Percentiles rank a stretch among this genome's conserved stretches.
Evolutionary conservation across 2,113 vertebrate genomes (phyloP).

Genomic region (Takifugu bimaculatus): DNA sequence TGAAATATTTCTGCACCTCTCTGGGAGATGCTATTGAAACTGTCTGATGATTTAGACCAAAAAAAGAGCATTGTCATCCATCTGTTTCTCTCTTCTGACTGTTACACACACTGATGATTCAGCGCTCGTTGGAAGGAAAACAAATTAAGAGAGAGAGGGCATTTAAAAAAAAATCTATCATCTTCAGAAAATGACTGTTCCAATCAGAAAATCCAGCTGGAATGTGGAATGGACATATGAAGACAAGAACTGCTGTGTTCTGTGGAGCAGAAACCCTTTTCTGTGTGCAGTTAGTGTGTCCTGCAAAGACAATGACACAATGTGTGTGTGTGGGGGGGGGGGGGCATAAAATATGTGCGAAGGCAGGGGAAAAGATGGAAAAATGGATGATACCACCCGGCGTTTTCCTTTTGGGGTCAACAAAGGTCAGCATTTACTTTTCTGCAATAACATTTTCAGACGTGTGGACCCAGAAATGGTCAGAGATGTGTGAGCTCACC

Average conservation of each 20-base stretch:
- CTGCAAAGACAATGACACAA: constrained; percentile 35
- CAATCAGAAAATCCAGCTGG: background rate
- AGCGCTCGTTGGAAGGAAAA: no score
- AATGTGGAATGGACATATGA: constrained; percentile 10
- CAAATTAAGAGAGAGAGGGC: constrained; percentile 4
- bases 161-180: background rate
- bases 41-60: background rate
- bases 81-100: constrained; percentile 38
- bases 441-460: background rate
- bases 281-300: constrained; percentile 6
- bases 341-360: constrained; percentile 43
- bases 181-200: background rate
- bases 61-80: constrained; percentile 37
- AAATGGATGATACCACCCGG: background rate
- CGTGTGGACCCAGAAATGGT: background rate
- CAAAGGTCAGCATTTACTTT: background rate
- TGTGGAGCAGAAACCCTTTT: constrained; percentile 19
- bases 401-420: no score
- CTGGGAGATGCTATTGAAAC: no score
- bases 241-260: constrained; percentile 41
- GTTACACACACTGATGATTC: constrained; percentile 1
- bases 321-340: background rate
- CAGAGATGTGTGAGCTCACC: constrained; percentile 73
- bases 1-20: constrained; percentile 23
- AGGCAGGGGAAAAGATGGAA: background rate